Base-by-base conservation (phyloP, 2,797 vertebrate species). In the Acanthurus lineatus region DNA sequence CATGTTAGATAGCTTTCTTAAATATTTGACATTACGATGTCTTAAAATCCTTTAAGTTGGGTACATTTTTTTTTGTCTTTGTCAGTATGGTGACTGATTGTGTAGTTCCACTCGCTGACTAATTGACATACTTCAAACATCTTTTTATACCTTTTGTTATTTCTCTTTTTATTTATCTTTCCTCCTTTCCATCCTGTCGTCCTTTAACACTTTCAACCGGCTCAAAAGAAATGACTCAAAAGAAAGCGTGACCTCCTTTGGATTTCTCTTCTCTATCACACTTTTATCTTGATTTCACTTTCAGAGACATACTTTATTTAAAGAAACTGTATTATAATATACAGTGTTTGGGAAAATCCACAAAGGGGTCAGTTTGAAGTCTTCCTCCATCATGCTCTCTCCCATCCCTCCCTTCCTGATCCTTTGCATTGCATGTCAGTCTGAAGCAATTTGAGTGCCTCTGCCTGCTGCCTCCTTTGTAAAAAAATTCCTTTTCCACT, bases 351-450 rank as follows among this genome's bases (percentile, higher is more conserved):
- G 88, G 79, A 85, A 88, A 89, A 88, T 94, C 94, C 93, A 94
- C 91, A 92, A 88, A 92, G 91, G 93, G 92, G 92, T 91, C 92
- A 92, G 89, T 90, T 89, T 82, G 72, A 88, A 86, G 81, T 88
- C 67, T 69, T 76, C 81, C 76, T 69, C 82, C 73, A 47, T 61
- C 80, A 75, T 54, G 60, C 69, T 57, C 65, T 63, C 76, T 72
- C 66, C 47, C 75, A 25, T 53, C 40, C 53, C 5, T 61, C 49
- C 56, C 25, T 73, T 57, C 77, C 67, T 66, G 56, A 78, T 77
- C 82, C 80, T 81, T 58, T 76, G 88, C 88, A 82, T 85, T 83
- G 91, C 84, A 91, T 87, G 89, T 69, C 77, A 67, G 20, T 72
- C 73, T 73, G 82, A 85, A 66, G 83, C 79, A 80, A 9, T 58